Evolutionary conservation across 2,888 invertebrate genomes (phyloP).

Genomic region (Cenopis cana): DNA sequence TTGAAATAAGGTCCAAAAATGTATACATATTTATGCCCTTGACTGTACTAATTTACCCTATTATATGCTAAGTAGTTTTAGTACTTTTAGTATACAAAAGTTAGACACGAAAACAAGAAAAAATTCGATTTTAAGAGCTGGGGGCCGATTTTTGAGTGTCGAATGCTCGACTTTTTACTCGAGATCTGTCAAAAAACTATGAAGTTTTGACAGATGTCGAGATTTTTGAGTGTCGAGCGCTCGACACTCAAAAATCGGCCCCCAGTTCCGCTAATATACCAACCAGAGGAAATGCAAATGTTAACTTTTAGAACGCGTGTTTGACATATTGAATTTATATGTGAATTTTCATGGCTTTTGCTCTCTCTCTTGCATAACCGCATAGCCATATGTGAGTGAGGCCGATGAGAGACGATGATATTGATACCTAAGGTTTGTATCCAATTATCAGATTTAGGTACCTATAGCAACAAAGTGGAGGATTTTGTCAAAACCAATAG

Average conservation of each 20-base stretch:
- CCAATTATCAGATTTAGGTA: background rate
- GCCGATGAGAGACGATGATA: background rate
- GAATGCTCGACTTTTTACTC: too few relatives aligned
- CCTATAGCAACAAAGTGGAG: background rate
- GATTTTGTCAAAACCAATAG: conserved; percentile 34
- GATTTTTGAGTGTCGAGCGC: too few relatives aligned
- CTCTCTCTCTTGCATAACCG: background rate
- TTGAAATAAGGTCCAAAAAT: too few relatives aligned
- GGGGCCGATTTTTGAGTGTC: too few relatives aligned
- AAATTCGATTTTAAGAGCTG: too few relatives aligned
- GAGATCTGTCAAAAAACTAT: too few relatives aligned
- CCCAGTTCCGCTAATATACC: too few relatives aligned
- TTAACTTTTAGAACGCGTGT: conserved; percentile 13
- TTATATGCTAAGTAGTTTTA: too few relatives aligned
- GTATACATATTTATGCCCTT: too few relatives aligned
- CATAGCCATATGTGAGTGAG: background rate
- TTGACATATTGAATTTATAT: background rate
- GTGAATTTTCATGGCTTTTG: background rate
- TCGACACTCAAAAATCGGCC: too few relatives aligned
- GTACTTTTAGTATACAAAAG: background rate
- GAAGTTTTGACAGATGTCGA: too few relatives aligned
- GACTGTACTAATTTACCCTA: background rate
- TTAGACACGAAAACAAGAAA: background rate
- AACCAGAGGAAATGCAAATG: conserved; percentile 30
- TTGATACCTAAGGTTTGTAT: background rate